These are phyloP conservation scores for Agriotes lineatus DNA, from an alignment of 2,888 invertebrate genomes.

Conservation along the genomic window DNA sequence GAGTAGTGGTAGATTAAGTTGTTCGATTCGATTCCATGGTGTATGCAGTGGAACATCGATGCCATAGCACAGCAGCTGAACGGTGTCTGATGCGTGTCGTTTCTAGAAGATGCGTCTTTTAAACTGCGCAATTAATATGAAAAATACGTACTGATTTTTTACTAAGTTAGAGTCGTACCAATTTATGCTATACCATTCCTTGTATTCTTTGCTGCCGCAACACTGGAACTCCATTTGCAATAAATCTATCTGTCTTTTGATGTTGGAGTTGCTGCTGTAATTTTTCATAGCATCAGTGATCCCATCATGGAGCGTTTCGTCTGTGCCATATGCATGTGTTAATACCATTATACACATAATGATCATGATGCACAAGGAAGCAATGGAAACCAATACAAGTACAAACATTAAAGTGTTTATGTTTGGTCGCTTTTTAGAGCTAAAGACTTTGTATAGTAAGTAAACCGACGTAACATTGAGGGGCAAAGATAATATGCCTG, in stretches of 20 bases:
- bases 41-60: slow-evolving; percentile 71
- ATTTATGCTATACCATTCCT: slow-evolving; percentile 74
- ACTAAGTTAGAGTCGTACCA: slow-evolving; percentile 70
- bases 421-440: slow-evolving; percentile 45
- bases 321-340: slow-evolving; percentile 55
- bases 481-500: slow-evolving; percentile 54
- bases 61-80: slow-evolving; percentile 74
- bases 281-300: slow-evolving; percentile 72
- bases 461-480: slow-evolving; percentile 52
- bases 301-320: slow-evolving; percentile 64
- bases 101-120: too few species aligned
- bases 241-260: slow-evolving; percentile 71
- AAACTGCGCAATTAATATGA: too few species aligned
- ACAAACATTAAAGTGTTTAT: slow-evolving; percentile 55
- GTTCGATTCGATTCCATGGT: slow-evolving; percentile 69
- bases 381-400: slow-evolving; percentile 42
- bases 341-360: slow-evolving; percentile 54
- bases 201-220: slow-evolving; percentile 72
- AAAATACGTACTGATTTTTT: slow-evolving; percentile 49
- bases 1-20: slow-evolving; percentile 71
- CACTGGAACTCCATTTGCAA: slow-evolving; percentile 74
- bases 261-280: slow-evolving; percentile 69
- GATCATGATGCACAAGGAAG: slow-evolving; percentile 26
- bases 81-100: slow-evolving; percentile 68
- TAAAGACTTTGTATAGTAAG: slow-evolving; percentile 54